Evolutionary conservation across 2,113 vertebrate species (phyloP).

Genomic region (Geothlypis trichas): DNA sequence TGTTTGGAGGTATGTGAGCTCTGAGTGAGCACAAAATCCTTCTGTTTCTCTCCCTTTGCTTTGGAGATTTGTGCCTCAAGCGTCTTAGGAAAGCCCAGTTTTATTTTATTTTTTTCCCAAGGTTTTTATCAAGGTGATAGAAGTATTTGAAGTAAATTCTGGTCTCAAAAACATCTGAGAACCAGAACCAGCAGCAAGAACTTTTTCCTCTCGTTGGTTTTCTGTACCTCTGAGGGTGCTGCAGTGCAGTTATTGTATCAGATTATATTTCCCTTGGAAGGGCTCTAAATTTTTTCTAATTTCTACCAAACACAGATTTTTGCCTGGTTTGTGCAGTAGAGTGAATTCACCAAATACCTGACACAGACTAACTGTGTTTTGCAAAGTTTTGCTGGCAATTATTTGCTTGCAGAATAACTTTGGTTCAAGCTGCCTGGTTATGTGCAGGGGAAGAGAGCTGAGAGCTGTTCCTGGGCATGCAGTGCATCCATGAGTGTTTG

Average conservation of each 20-base stretch:
- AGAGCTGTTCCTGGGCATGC: background rate
- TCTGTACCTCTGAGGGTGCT: background rate
- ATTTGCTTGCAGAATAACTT: background rate
- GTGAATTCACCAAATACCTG: background rate
- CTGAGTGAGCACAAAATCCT: background rate
- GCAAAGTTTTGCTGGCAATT: background rate
- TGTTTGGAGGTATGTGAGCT: constrained; percentile 70
- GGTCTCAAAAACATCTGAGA: background rate
- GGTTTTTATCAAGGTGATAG: background rate
- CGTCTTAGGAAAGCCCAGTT: background rate
- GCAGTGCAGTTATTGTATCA: background rate
- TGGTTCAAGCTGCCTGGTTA: background rate
- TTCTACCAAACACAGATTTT: background rate
- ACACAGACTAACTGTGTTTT: background rate
- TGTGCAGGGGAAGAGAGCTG: background rate
- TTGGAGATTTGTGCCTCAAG: background rate
- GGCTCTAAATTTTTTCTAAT: background rate
- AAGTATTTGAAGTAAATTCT: background rate
- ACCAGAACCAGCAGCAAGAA: background rate
- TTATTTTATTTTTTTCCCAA: background rate
- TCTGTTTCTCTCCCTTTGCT: background rate
- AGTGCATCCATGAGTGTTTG: background rate
- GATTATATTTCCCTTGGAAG: background rate
- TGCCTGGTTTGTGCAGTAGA: background rate
- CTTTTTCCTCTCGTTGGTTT: background rate